These are phyloP conservation scores for Oreochromis grahami DNA, from an alignment of 2,797 vertebrate genomes.

Conservation along the genomic window DNA sequence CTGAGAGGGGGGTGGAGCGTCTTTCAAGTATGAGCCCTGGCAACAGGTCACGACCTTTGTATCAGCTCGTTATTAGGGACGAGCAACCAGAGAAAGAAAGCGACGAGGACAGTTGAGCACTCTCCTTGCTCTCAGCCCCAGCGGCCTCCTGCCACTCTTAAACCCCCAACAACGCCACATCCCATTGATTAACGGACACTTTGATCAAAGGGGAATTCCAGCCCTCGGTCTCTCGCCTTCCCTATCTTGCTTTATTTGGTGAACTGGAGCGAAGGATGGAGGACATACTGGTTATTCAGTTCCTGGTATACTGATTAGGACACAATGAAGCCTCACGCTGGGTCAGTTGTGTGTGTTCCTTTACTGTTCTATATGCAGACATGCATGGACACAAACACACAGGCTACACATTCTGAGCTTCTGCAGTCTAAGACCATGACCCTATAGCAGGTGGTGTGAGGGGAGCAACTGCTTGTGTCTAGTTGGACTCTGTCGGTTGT, in stretches of 20 bases:
- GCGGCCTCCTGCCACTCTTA: neutral
- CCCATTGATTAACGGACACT: constrained; percentile 63
- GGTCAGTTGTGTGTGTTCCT: constrained; percentile 49
- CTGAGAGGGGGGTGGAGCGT: constrained; percentile 29
- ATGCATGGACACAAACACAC: neutral
- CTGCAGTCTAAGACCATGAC: constrained; percentile 1
- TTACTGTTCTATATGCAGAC: neutral
- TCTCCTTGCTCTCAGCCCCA: constrained; percentile 11
- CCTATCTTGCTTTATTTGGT: constrained; percentile 20
- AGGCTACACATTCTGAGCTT: neutral
- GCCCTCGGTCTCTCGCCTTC: constrained; percentile 25
- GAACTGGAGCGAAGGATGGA: constrained; percentile 55
- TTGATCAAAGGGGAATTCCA: constrained; percentile 69
- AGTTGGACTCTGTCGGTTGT: constrained; percentile 28
- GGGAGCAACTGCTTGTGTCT: constrained; percentile 23
- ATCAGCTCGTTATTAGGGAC: constrained; percentile 55
- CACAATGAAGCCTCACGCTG: constrained; percentile 61
- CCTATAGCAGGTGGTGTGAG: constrained; percentile 58
- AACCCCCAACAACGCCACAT: constrained; percentile 51
- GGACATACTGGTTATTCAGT: constrained; percentile 50
- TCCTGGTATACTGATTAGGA: constrained; percentile 40
- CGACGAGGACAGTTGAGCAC: constrained; percentile 62
- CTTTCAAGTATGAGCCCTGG: constrained; percentile 34
- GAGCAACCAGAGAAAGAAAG: constrained; percentile 50
- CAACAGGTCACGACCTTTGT: constrained; percentile 48